A percentile compares a stretch with the other conserved stretches of the same genome.
Conservation (phyloP, 1,140 invertebrate species). For the Semibalanus balanoides region DNA sequence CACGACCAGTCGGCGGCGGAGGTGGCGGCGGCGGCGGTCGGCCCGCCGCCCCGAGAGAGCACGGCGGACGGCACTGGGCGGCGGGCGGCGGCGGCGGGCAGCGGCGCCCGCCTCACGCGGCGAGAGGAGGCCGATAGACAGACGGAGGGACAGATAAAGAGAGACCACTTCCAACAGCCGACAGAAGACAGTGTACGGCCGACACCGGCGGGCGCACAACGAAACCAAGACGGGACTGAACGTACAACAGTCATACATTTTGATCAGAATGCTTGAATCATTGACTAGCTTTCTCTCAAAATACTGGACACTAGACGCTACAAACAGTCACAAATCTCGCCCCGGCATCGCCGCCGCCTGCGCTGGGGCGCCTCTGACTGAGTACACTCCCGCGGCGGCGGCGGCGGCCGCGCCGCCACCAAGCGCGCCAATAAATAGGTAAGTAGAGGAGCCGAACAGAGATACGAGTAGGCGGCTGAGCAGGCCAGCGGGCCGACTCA, state of each 20-base stretch:
- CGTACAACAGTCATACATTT: background rate
- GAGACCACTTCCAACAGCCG: too few species aligned
- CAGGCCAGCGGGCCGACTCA: too few species aligned
- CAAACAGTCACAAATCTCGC: background rate
- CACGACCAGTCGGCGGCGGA: too few species aligned
- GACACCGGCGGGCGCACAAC: background rate
- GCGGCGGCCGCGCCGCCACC: too few species aligned
- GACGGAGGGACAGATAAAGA: too few species aligned
- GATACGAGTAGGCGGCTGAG: background rate
- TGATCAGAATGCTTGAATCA: conserved; percentile 2
- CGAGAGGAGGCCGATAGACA: background rate
- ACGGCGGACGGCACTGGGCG: background rate
- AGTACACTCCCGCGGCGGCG: too few species aligned
- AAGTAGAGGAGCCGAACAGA: background rate
- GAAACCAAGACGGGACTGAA: background rate
- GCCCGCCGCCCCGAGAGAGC: too few species aligned
- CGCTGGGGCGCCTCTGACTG: too few species aligned
- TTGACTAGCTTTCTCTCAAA: background rate
- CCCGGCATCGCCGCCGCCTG: too few species aligned
- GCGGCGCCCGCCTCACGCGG: background rate
- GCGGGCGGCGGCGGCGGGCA: too few species aligned
- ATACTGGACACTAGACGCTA: background rate
- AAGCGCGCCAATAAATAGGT: background rate
- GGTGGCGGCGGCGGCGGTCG: too few species aligned
- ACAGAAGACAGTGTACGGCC: too few species aligned